Evolutionary conservation across 2,888 invertebrate species (phyloP).

Genomic region (Agrochola litura): DNA sequence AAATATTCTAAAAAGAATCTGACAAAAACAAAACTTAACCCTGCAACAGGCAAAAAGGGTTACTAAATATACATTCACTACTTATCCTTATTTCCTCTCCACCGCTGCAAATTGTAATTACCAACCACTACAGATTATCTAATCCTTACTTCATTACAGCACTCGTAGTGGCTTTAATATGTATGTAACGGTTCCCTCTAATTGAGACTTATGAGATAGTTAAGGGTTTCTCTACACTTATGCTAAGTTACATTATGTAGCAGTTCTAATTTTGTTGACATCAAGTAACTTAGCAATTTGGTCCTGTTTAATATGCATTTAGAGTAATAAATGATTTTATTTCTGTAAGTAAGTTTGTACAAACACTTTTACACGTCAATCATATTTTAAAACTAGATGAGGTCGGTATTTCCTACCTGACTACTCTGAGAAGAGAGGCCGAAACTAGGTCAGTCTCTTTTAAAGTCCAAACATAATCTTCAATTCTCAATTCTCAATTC

Average conservation of each 20-base stretch:
- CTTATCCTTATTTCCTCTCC: background rate
- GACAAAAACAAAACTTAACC: background rate
- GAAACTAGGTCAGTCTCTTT: too few species aligned
- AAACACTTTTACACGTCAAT: too few species aligned
- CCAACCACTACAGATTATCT: conserved; percentile 39
- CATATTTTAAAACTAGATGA: too few species aligned
- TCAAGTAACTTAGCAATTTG: background rate
- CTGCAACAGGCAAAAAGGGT: background rate
- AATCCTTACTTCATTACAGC: conserved; percentile 42
- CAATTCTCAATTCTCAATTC: too few species aligned
- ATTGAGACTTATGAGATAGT: conserved; percentile 60
- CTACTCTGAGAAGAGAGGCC: too few species aligned
- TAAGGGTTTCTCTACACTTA: conserved; percentile 28
- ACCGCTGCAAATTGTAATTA: conserved; percentile 34
- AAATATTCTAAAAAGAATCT: too few species aligned
- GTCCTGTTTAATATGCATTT: too few species aligned
- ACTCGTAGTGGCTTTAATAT: conserved; percentile 45
- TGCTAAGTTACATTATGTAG: conserved; percentile 4
- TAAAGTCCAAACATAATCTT: too few species aligned
- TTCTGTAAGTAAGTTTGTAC: too few species aligned
- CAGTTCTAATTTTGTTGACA: conserved; percentile 3
- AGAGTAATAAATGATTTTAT: too few species aligned
- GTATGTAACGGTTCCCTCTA: conserved; percentile 53
- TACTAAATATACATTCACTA: too few species aligned
- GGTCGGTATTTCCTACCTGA: too few species aligned